phyloP scores from a whole-genome alignment of 2,888 invertebrate species.

The Agrochola lychnidis region DNA sequence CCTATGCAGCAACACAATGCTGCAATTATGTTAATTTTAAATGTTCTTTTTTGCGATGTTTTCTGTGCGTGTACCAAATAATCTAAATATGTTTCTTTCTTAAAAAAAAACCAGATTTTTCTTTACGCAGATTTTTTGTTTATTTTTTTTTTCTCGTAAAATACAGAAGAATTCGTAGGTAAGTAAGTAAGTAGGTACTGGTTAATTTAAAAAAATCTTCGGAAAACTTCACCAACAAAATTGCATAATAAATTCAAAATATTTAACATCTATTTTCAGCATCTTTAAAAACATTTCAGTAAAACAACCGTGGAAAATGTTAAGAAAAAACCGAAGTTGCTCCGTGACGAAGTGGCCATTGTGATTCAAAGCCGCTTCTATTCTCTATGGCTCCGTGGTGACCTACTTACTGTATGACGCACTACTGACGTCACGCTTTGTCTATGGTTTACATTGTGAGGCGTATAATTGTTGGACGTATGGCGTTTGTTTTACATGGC shows the following conservation, averaged over 20 bases:
- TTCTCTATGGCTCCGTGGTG: slow-evolving; percentile 61
- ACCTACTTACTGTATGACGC: slow-evolving; percentile 76
- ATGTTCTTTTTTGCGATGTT: no score
- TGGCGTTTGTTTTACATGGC: slow-evolving; percentile 45
- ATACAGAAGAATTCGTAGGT: not conserved
- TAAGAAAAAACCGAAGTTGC: slow-evolving; percentile 29
- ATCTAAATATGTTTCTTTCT: no score
- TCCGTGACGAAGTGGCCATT: slow-evolving; percentile 60
- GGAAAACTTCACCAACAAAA: not conserved
- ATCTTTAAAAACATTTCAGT: not conserved
- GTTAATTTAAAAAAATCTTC: not conserved
- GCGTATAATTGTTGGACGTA: slow-evolving; percentile 60
- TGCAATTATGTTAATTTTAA: not conserved
- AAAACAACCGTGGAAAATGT: slow-evolving; percentile 38
- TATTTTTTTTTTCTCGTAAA: not conserved
- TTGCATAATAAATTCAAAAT: not conserved
- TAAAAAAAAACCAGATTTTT: no score
- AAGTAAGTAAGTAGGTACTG: not conserved
- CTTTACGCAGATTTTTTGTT: not conserved
- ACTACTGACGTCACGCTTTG: slow-evolving; percentile 74
- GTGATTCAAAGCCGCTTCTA: slow-evolving; percentile 60
- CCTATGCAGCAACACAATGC: not conserved
- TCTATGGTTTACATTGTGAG: slow-evolving; percentile 64
- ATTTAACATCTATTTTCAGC: not conserved
- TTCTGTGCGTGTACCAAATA: no score